A percentile compares a stretch with the other conserved stretches of the same genome.
Conservation (phyloP, 2,888 invertebrate genomes). For the Mythimna impura region DNA sequence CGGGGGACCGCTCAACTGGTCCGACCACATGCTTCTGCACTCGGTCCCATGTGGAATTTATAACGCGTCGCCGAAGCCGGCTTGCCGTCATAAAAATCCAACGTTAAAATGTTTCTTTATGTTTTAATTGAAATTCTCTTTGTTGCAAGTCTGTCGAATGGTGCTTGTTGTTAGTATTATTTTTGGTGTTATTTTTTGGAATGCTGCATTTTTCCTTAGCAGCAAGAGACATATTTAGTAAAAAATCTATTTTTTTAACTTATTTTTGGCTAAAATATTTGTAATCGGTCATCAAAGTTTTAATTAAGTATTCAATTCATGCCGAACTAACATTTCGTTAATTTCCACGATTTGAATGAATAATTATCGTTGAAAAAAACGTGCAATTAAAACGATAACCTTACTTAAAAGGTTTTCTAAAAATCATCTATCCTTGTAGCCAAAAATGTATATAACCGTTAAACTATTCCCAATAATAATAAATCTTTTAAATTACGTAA, state of each 20-base stretch:
- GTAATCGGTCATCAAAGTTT: neutral
- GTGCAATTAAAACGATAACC: conserved; percentile 13
- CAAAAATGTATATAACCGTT: conserved; percentile 5
- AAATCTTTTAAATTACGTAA: conserved; percentile 7
- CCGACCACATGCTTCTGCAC: conserved; percentile 82
- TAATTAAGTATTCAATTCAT: neutral
- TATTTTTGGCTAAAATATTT: neutral
- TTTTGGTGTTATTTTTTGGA: conserved; percentile 7
- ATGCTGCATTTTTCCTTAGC: neutral
- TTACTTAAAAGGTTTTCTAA: conserved; percentile 31
- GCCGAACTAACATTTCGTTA: neutral
- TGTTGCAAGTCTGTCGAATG: conserved; percentile 31
- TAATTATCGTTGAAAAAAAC: neutral
- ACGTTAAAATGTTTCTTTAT: conserved; percentile 67
- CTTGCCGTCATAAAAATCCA: conserved; percentile 70
- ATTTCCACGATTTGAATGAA: conserved; percentile 19
- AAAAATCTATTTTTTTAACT: no score
- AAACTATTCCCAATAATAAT: neutral
- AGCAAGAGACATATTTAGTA: neutral
- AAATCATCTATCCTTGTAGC: neutral
- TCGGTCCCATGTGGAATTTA: conserved; percentile 77
- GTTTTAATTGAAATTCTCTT: conserved; percentile 59
- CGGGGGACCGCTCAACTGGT: conserved; percentile 78
- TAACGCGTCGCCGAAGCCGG: conserved; percentile 69
- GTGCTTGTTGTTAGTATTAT: conserved; percentile 10